Evolutionary conservation across 2,113 vertebrate species (phyloP), one percentile per base, ranked within the genome.

Genomic region (Scartelaos histophorus): DNA sequence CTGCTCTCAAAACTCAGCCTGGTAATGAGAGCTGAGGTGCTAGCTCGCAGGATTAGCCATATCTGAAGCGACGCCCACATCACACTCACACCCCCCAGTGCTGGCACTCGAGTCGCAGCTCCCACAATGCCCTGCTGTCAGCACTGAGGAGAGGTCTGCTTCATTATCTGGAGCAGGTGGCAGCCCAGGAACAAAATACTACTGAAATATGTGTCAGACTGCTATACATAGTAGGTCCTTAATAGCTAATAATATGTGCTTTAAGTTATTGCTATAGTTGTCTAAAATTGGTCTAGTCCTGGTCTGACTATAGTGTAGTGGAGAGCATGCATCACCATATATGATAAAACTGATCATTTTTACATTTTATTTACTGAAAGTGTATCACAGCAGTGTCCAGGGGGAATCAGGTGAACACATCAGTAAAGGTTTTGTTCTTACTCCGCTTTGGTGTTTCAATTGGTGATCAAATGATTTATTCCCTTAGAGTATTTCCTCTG

Each of bases 21-120:
- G 69, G 34, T 22, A 64, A 79, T 76, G 34, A 64, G 61, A 43
- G 34, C 34, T 64, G 85, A 88, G 87, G 85, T 88, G 86, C 87
- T 76, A 87, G 86, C 87, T 76, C 86, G 81, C 61, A 64, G 61
- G 89, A 92, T 93, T 87, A 88, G 74, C 82, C 58, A 70, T 89
- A 82, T 89, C 83, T 90, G 78, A 76, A 78, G 81, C 76, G 75
- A 89, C 86, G 62, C 87, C 88, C 85, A 81, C 77, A 61, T 82
- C 69, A 71, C 73, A 79, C 84, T 46, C 69, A 58, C 70, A 46
- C 47, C 2, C 58, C n/a, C 76, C 43, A 10, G 49, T 13, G n/a
- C 73, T 73, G 82, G 74, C 69, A 80, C 79, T 49, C 60, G 66
- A 78, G 68, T 67, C 69, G 7, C 68, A 47, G 75, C 76, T 87